Evolutionary conservation across 2,113 vertebrate genomes (phyloP).

Genomic region (Leptobrachium ailaonicum): DNA sequence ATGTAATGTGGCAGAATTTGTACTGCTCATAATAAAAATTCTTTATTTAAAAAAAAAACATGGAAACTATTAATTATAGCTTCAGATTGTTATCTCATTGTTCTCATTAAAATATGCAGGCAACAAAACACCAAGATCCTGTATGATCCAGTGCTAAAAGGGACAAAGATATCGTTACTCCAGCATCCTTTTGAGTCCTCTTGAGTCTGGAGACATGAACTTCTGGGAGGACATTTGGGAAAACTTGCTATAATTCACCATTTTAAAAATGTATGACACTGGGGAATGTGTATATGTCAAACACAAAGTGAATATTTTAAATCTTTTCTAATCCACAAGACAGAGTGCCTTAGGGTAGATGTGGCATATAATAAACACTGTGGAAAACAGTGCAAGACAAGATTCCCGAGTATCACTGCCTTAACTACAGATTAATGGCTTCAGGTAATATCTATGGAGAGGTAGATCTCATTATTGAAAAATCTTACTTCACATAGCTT

Average conservation of each 20-base stretch:
- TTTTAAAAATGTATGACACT: constrained; percentile 11
- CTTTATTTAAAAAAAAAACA: too few species aligned
- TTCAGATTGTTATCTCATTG: too few species aligned
- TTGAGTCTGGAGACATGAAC: too few species aligned
- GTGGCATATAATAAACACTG: constrained; percentile 10
- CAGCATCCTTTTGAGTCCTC: too few species aligned
- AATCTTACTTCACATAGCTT: background rate
- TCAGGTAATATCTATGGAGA: background rate
- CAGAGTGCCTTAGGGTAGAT: background rate
- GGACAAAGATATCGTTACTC: too few species aligned
- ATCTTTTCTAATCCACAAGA: background rate
- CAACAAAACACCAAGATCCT: too few species aligned
- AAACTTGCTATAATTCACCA: background rate
- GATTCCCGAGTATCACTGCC: background rate
- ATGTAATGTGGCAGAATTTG: too few species aligned
- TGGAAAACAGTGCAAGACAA: background rate
- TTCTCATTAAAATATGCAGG: too few species aligned
- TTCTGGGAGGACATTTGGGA: too few species aligned
- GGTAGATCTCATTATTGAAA: background rate
- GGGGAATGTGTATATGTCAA: background rate
- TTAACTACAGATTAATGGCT: background rate
- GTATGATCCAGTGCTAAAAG: too few species aligned
- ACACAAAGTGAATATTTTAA: background rate
- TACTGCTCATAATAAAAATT: too few species aligned
- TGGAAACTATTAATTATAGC: too few species aligned